Evolutionary conservation across 2,888 invertebrate genomes (phyloP).

Genomic region (Arge pagana): DNA sequence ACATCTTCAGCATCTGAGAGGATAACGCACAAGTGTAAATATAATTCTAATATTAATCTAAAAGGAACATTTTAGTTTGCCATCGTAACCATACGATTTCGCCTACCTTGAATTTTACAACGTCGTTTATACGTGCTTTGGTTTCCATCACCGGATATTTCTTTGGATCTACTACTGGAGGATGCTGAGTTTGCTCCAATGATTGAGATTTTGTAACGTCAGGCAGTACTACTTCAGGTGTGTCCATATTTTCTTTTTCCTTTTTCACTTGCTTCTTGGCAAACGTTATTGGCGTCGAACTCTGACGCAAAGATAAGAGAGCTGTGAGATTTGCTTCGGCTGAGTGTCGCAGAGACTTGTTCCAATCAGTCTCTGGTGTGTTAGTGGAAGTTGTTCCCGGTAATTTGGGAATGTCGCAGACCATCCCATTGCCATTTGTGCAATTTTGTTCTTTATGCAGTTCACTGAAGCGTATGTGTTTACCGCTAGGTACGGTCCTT

Average conservation of each 20-base stretch:
- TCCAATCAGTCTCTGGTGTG: conserved; percentile 1
- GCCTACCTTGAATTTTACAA: conserved; percentile 40
- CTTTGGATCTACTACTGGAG: conserved; percentile 15
- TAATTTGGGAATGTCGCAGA: background rate
- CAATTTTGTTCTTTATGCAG: conserved; percentile 26
- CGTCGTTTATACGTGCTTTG: conserved; percentile 30
- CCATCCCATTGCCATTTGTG: conserved; percentile 14
- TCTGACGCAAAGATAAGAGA: conserved; percentile 40
- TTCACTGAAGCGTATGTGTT: conserved; percentile 45
- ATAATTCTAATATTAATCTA: conserved; percentile 5
- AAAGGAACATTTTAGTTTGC: conserved; percentile 3
- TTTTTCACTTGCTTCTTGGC: conserved; percentile 21
- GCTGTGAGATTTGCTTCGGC: conserved; percentile 30
- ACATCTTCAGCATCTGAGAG: conserved; percentile 54
- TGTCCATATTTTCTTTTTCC: background rate
- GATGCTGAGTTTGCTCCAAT: background rate
- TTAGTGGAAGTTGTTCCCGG: conserved; percentile 4
- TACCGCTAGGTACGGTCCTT: conserved; percentile 35
- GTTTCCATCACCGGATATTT: conserved; percentile 18
- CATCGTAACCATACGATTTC: background rate
- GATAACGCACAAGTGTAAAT: too few species aligned
- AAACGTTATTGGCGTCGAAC: conserved; percentile 43
- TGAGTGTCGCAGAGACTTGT: conserved; percentile 5
- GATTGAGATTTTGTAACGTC: too few species aligned
- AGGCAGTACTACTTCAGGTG: background rate